A percentile compares a stretch with the other conserved stretches of the same genome.
phyloP scores from a whole-genome alignment of 1,140 invertebrate genomes.

The Liolophura sinensis region DNA sequence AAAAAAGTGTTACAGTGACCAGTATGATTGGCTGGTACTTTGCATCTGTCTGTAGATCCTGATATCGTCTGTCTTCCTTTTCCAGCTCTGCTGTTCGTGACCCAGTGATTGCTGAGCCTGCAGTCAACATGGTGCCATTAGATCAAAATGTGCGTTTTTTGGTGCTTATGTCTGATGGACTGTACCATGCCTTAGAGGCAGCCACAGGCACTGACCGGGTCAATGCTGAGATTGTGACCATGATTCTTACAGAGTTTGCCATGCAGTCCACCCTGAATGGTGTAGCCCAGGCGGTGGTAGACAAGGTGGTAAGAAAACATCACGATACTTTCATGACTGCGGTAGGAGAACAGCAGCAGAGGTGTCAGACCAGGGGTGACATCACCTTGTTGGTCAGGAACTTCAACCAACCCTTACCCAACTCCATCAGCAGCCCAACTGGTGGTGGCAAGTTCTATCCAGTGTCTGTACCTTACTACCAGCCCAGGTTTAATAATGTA shows the following conservation, averaged over 20 bases:
- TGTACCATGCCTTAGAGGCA: constrained; percentile 83
- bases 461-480: constrained; percentile 25
- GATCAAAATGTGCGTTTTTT: constrained; percentile 80
- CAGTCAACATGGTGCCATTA: constrained; percentile 79
- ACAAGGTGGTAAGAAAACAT: constrained; percentile 82
- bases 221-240: constrained; percentile 50
- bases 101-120: constrained; percentile 81
- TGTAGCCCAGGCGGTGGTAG: constrained; percentile 84
- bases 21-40: not conserved
- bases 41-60: not conserved
- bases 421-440: constrained; percentile 58
- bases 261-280: constrained; percentile 78
- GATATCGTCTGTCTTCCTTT: constrained; percentile 26
- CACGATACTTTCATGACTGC: constrained; percentile 73
- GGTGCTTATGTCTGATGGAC: constrained; percentile 80
- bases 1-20: not conserved
- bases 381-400: constrained; percentile 85
- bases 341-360: constrained; percentile 32
- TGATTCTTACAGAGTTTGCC: constrained; percentile 69
- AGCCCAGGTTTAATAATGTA: not conserved
- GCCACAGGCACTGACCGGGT: constrained; percentile 68
- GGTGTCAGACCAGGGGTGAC: constrained; percentile 69
- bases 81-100: constrained; percentile 68
- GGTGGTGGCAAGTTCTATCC: constrained; percentile 18
- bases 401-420: constrained; percentile 79